Percentiles rank a stretch among this genome's conserved stretches.
Conservation (phyloP, 2,888 invertebrate species). For the Tortricodes alternella region DNA sequence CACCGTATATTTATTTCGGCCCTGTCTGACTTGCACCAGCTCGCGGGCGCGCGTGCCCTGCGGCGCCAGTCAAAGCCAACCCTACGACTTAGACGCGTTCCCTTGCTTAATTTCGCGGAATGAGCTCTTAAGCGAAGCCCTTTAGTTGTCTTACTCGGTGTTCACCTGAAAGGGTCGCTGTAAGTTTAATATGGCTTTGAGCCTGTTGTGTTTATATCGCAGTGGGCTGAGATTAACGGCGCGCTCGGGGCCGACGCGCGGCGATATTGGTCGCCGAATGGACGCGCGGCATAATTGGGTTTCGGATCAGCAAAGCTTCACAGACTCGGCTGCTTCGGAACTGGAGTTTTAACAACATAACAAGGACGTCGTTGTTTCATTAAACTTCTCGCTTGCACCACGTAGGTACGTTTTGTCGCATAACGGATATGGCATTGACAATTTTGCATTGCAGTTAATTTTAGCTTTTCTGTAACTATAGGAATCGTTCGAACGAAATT, state of each 20-base stretch:
- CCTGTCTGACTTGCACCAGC: too few relatives aligned
- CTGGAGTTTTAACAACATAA: background rate
- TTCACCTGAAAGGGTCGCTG: slow-evolving; percentile 42
- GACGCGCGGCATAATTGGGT: background rate
- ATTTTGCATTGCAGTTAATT: background rate
- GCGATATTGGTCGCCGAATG: background rate
- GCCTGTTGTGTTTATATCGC: slow-evolving; percentile 34
- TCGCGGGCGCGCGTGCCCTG: slow-evolving; percentile 36
- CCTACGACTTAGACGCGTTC: slow-evolving; percentile 64
- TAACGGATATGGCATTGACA: background rate
- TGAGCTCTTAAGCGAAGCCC: slow-evolving; percentile 70
- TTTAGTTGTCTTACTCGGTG: slow-evolving; percentile 55
- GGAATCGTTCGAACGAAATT: background rate
- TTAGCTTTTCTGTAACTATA: background rate
- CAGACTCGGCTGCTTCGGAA: background rate
- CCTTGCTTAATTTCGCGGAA: slow-evolving; percentile 75
- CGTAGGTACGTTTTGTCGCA: too few relatives aligned
- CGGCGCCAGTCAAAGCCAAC: slow-evolving; percentile 47
- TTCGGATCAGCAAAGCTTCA: background rate
- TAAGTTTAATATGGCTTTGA: slow-evolving; percentile 36
- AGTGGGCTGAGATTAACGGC: slow-evolving; percentile 11
- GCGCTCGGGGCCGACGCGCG: background rate
- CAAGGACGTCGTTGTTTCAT: too few relatives aligned
- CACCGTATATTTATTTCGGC: too few relatives aligned
- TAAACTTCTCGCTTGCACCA: too few relatives aligned